These are phyloP conservation scores for Pediacus dermestoides DNA, from an alignment of 2,888 invertebrate genomes.

Conservation along the genomic window DNA sequence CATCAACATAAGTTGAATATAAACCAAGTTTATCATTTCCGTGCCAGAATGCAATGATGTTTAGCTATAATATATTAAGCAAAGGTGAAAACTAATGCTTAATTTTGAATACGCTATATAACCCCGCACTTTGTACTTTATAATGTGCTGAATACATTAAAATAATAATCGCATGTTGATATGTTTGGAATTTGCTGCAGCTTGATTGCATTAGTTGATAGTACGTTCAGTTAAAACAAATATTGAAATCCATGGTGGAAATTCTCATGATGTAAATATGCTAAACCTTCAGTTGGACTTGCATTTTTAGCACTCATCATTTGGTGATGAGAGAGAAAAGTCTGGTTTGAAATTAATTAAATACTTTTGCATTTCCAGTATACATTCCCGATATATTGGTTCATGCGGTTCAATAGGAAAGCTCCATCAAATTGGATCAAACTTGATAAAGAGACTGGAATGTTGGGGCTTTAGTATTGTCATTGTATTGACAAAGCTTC, in stretches of 20 bases:
- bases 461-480: slow-evolving; percentile 26
- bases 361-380: slow-evolving; percentile 8
- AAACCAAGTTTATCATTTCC: slow-evolving; percentile 1
- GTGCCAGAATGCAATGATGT: not conserved
- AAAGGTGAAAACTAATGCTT: slow-evolving; percentile 5
- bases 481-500: slow-evolving; percentile 30
- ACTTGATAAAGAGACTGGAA: slow-evolving; percentile 22
- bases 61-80: not conserved
- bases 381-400: slow-evolving; percentile 11
- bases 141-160: slow-evolving; percentile 19
- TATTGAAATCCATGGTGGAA: too few species aligned
- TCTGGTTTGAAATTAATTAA: slow-evolving; percentile 9
- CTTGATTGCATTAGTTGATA: too few species aligned
- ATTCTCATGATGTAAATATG: too few species aligned
- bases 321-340: slow-evolving; percentile 12
- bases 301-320: slow-evolving; percentile 10
- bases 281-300: not conserved
- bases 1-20: slow-evolving; percentile 1
- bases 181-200: slow-evolving; percentile 25
- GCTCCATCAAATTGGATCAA: slow-evolving; percentile 24
- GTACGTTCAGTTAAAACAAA: too few species aligned
- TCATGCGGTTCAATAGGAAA: too few species aligned
- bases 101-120: slow-evolving; percentile 4
- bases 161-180: slow-evolving; percentile 27
- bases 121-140: too few species aligned